Evolutionary conservation across 2,113 vertebrate species (phyloP).

Genomic region (Microcebus lehilahytsara): DNA sequence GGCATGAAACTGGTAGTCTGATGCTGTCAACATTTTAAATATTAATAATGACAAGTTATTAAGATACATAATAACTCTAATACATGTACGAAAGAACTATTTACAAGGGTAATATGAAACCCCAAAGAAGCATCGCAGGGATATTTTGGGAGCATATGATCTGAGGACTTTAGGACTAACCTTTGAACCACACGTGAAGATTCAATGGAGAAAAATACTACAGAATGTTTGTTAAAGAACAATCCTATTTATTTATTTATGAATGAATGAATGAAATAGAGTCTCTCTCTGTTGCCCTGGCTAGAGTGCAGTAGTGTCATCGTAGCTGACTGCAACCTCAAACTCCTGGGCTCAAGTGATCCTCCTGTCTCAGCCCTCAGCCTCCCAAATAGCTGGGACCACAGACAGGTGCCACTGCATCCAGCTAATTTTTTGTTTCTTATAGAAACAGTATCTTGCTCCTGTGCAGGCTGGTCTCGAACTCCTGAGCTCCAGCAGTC

Average conservation of each 20-base stretch:
- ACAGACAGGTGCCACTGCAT: no score
- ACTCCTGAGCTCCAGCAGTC: no score
- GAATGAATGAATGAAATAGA: no score
- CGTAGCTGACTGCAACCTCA: no score
- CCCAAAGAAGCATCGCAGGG: neutral
- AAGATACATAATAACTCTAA: neutral
- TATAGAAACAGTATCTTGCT: no score
- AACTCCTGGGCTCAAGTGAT: no score
- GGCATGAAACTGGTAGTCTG: neutral
- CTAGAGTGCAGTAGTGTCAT: no score
- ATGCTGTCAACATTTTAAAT: neutral
- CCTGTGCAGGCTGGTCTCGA: no score
- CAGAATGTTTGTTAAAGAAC: neutral
- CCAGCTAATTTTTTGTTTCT: no score
- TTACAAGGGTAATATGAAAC: neutral
- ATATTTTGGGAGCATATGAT: neutral
- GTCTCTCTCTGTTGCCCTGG: no score
- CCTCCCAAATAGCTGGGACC: no score
- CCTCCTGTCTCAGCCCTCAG: no score
- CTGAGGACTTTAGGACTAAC: neutral
- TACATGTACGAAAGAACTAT: neutral
- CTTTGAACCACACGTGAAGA: neutral
- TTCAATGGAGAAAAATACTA: neutral
- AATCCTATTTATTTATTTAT: neutral
- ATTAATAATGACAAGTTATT: neutral